Evolutionary conservation across 2,113 vertebrate genomes (phyloP), one percentile per base, ranked within the genome.

Genomic region (Seriola aureovittata): DNA sequence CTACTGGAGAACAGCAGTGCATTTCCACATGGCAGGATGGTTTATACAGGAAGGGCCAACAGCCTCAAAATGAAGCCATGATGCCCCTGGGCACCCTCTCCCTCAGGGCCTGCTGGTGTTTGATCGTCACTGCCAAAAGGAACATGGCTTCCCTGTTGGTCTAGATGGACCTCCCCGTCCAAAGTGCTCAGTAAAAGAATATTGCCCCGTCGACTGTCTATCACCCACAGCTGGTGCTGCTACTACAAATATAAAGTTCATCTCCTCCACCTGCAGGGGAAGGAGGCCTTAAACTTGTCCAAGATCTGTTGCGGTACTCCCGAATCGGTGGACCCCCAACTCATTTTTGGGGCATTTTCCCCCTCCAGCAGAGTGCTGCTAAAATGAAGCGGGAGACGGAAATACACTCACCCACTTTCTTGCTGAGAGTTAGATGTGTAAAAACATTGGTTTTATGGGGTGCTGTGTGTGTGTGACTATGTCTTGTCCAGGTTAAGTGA

Each of bases 91-190:
- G 23, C 8, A 38, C 19, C 12, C 14, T 59, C 57, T 75, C 52
- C 55, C 62, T 19, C 40, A 64, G 70, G 69, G 58, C 50, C 64
- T 29, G 7, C 34, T 59, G 42, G 57, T 40, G 65, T 68, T 78
- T 84, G 82, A 75, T 84, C 74, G 62, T 71, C 48, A 32, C 50
- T 50, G 34, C 59, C 71, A 79, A 82, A 29, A 80, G 50, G 54
- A 87, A 71, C 14, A 60, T 16, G 52, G 42, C 64, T 57, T 74
- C 77, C 63, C 66, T 76, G 68, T 50, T 76, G 71, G 78, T 62
- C 50, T 57, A 42, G 50, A 23, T 78, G 50, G 69, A 68, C 48
- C 52, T 73, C 57, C 25, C 4, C 62, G 64, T 34, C 32, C 38
- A 21, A 55, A 46, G 44, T n/a, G 71, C 42, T 52, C 23, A 16